A percentile compares a stretch with the other conserved stretches of the same genome.
phyloP scores from a whole-genome alignment of 2,797 vertebrate genomes.

The Botia almorhae region DNA sequence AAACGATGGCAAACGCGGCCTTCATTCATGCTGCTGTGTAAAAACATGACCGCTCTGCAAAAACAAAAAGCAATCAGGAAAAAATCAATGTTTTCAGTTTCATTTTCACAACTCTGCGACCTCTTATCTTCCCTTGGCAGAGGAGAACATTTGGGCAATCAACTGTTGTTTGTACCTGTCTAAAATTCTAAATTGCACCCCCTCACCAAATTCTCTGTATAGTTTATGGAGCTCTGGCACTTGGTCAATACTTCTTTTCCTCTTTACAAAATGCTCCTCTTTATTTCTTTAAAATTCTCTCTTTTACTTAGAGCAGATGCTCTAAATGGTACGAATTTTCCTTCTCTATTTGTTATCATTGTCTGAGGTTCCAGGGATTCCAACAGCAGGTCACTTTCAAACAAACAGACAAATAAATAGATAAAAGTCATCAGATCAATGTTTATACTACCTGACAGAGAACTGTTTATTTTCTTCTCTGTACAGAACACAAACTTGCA shows the following conservation, averaged over 20 bases:
- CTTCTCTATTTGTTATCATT: slow-evolving; percentile 1
- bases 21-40: not conserved
- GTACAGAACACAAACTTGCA: not conserved
- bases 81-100: slow-evolving; percentile 54
- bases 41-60: slow-evolving; percentile 18
- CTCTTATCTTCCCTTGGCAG: slow-evolving; percentile 37
- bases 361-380: not conserved
- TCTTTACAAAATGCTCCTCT: slow-evolving; percentile 45
- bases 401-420: slow-evolving; percentile 30
- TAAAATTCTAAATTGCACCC: slow-evolving; percentile 48
- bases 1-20: slow-evolving; percentile 5
- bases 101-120: slow-evolving; percentile 42
- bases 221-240: slow-evolving; percentile 45
- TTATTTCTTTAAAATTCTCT: slow-evolving; percentile 40
- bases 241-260: slow-evolving; percentile 55
- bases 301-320: not conserved
- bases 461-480: not conserved
- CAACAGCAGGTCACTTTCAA: slow-evolving; percentile 22
- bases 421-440: slow-evolving; percentile 4
- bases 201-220: slow-evolving; percentile 38
- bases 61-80: slow-evolving; percentile 52
- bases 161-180: slow-evolving; percentile 52
- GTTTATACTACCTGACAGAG: not conserved
- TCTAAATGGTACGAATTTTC: slow-evolving; percentile 11
- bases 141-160: slow-evolving; percentile 29